These are phyloP conservation scores for Amblyjoppa proteus DNA, from an alignment of 2,888 invertebrate species.

Conservation along the genomic window DNA sequence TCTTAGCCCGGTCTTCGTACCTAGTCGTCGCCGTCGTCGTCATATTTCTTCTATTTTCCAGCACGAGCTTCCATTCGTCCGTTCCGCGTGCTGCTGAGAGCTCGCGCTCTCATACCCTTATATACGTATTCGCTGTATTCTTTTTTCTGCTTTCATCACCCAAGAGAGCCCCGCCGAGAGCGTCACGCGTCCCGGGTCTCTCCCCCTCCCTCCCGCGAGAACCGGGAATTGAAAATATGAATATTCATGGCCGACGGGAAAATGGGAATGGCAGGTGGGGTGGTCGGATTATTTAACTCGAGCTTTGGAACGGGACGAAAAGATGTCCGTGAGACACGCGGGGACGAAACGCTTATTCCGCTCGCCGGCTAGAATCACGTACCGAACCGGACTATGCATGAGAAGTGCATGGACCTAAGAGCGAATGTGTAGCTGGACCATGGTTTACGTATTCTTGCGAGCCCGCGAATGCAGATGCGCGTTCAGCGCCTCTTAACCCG, in stretches of 20 bases:
- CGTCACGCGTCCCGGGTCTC: constrained; percentile 63
- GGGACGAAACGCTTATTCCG: constrained; percentile 42
- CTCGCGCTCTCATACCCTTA: constrained; percentile 50
- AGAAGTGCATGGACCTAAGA: constrained; percentile 61
- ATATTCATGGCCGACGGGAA: constrained; percentile 75
- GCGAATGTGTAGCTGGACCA: constrained; percentile 37
- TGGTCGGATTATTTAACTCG: constrained; percentile 74
- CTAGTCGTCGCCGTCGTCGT: constrained; percentile 10
- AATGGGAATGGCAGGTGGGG: constrained; percentile 48
- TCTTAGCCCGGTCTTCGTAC: constrained; percentile 6
- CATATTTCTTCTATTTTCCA: constrained; percentile 41
- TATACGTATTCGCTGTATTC: constrained; percentile 39
- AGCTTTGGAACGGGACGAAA: constrained; percentile 69
- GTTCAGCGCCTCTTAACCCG: constrained; percentile 38
- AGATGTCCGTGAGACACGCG: constrained; percentile 50
- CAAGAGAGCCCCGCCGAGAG: constrained; percentile 52
- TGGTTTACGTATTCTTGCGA: constrained; percentile 32
- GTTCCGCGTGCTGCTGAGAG: constrained; percentile 26
- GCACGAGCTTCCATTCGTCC: constrained; percentile 33
- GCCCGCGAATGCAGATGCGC: constrained; percentile 46
- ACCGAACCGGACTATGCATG: constrained; percentile 50
- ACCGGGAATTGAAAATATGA: constrained; percentile 71
- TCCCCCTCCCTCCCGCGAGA: constrained; percentile 22
- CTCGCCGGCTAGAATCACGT: constrained; percentile 56
- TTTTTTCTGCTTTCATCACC: constrained; percentile 60